A percentile compares a stretch with the other conserved stretches of the same genome.
phyloP scores from a whole-genome alignment of 2,797 vertebrate genomes.

The Alauda arvensis region DNA sequence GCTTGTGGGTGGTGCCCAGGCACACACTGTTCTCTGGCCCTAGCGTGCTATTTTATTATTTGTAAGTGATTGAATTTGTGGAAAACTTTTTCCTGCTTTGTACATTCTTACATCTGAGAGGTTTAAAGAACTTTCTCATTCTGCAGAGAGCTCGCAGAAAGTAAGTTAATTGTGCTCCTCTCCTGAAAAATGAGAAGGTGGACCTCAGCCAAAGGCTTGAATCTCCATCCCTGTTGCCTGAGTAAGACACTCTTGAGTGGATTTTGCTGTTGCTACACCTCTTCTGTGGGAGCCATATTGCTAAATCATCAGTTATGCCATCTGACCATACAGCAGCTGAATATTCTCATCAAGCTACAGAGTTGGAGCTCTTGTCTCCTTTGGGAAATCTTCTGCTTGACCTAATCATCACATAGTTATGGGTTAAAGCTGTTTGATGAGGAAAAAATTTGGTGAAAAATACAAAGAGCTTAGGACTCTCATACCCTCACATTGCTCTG shows the following conservation, averaged over 20 bases:
- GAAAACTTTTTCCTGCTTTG: not conserved
- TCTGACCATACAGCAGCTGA: not conserved
- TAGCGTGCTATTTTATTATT: not conserved
- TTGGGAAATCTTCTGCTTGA: not conserved
- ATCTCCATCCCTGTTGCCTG: not conserved
- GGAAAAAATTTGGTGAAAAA: constrained; percentile 6
- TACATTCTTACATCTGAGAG: not conserved
- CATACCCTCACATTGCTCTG: not conserved
- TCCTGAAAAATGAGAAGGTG: not conserved
- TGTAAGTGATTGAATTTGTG: not conserved
- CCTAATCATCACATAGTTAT: not conserved
- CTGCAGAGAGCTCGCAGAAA: not conserved
- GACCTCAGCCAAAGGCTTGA: not conserved
- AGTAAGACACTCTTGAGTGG: not conserved
- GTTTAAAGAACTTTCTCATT: not conserved
- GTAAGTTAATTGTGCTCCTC: not conserved
- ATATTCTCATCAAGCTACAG: not conserved
- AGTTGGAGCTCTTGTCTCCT: not conserved
- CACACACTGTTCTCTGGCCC: rapidly evolving
- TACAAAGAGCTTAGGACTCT: not conserved
- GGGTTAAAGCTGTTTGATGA: not conserved
- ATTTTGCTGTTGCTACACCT: not conserved
- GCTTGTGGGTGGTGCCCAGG: rapidly evolving
- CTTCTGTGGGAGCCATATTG: not conserved
- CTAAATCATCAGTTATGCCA: not conserved